phyloP scores from a whole-genome alignment of 2,888 invertebrate genomes.

The Palloptera scutellata region DNA sequence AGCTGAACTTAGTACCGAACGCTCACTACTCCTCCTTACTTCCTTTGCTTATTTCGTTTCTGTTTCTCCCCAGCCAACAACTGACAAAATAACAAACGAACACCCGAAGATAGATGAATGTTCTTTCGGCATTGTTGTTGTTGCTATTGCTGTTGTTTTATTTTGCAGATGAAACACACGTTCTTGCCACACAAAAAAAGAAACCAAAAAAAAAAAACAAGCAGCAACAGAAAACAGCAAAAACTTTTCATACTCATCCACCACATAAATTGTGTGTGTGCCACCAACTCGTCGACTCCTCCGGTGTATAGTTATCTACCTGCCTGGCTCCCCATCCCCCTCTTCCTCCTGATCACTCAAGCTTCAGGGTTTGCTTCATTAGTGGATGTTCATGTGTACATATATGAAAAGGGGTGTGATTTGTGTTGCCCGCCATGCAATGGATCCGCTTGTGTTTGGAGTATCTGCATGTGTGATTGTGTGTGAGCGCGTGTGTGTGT shows the following conservation, averaged over 20 bases:
- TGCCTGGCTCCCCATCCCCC: background rate
- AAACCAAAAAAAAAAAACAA: background rate
- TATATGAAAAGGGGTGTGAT: slow-evolving; percentile 25
- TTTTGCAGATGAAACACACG: background rate
- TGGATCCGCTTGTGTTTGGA: background rate
- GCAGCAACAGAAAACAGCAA: slow-evolving; percentile 24
- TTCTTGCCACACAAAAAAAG: slow-evolving; percentile 16
- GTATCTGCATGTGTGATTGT: slow-evolving; percentile 1
- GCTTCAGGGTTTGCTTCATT: slow-evolving; percentile 14
- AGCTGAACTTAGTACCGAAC: too few relatives aligned
- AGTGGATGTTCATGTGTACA: background rate
- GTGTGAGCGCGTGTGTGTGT: background rate
- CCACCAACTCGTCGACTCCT: slow-evolving; percentile 22
- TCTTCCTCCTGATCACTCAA: background rate
- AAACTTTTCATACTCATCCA: slow-evolving; percentile 35
- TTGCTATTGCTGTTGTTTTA: background rate
- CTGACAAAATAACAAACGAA: too few relatives aligned
- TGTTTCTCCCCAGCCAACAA: too few relatives aligned
- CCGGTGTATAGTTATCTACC: slow-evolving; percentile 4
- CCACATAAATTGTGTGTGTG: slow-evolving; percentile 31
- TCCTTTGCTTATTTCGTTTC: too few relatives aligned
- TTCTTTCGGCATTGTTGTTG: slow-evolving; percentile 2
- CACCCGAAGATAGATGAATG: background rate
- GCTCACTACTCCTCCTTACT: too few relatives aligned
- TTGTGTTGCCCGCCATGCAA: slow-evolving; percentile 23